Evolutionary conservation across 2,888 invertebrate species (phyloP).

Genomic region (Campoletis raptor): DNA sequence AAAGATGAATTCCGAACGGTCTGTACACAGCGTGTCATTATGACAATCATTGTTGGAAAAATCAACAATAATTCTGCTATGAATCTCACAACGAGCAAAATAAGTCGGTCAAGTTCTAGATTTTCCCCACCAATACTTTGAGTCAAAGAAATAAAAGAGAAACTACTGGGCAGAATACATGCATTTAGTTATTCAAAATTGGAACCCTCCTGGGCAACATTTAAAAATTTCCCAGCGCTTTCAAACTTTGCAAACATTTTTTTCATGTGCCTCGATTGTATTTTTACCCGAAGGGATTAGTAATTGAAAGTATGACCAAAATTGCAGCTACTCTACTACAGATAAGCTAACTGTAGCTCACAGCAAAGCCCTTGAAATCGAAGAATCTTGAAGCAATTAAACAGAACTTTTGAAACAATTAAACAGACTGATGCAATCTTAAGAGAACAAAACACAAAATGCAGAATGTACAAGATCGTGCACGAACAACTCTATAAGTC

Average conservation of each 20-base stretch:
- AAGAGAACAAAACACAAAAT: slow-evolving; percentile 29
- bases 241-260: no score
- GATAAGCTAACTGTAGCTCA: slow-evolving; percentile 33
- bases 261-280: no score
- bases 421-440: background rate
- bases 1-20: background rate
- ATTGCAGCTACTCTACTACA: background rate
- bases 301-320: no score
- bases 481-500: background rate
- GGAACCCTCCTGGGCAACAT: no score
- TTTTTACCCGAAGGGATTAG: no score
- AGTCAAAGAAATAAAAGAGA: no score
- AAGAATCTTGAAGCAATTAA: no score
- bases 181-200: no score
- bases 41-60: background rate
- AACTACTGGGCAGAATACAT: no score
- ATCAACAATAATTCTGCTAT: background rate
- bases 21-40: background rate
- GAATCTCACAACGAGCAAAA: background rate
- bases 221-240: no score
- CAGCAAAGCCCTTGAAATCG: slow-evolving; percentile 20
- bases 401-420: background rate
- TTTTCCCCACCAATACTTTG: no score
- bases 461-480: slow-evolving; percentile 7
- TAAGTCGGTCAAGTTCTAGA: no score